Evolutionary conservation across 1,140 invertebrate genomes (phyloP), one percentile per base, ranked within the genome.

Genomic region (Anastrepha ludens): DNA sequence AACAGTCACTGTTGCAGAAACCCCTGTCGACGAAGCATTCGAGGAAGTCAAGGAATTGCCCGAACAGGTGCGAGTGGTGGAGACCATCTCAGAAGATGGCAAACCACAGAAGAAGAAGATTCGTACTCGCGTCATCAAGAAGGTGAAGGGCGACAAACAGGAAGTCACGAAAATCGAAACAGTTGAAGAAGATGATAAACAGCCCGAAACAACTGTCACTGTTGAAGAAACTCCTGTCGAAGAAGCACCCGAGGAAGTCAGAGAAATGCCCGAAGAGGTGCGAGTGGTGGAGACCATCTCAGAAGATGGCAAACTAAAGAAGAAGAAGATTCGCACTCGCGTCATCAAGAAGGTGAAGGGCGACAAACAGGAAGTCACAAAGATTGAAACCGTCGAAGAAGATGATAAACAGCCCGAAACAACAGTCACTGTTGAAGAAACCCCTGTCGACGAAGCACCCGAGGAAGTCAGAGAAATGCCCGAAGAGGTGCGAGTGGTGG

Each of bases 311-410:
- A 65, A 64, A 65, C 64, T 47, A 5, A 86, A 85, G 50, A 64
- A 88, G 74, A 78, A 85, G 4, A 89, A 89, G 15, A 89, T 87
- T 0, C 91, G 88, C 58, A 91, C 90, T 64, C 89, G 89, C 7
- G 87, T 89, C 0, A 91, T 90, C 86, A 89, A 90, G 87, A 92
- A 90, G 87, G 89, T 90, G 20, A 90, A 89, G 17, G 91, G 90
- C 41, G 88, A 87, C 0, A 90, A 91, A 59, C 90, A 93, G 89
- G 89, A 91, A 89, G 90, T 91, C 47, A 92, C 89, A 9, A 89
- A 91, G 87, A 92, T 93, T 85, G 90, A 93, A 9, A 93, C 92
- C 0, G 89, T 93, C 15, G 92, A 93, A 90, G 92, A 94, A 89
- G 90, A 93, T 70, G 91, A 90, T 29, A 90, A 91, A 88, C 67